Evolutionary conservation across 2,888 invertebrate species (phyloP).

Genomic region (Dichetophora obliterata): DNA sequence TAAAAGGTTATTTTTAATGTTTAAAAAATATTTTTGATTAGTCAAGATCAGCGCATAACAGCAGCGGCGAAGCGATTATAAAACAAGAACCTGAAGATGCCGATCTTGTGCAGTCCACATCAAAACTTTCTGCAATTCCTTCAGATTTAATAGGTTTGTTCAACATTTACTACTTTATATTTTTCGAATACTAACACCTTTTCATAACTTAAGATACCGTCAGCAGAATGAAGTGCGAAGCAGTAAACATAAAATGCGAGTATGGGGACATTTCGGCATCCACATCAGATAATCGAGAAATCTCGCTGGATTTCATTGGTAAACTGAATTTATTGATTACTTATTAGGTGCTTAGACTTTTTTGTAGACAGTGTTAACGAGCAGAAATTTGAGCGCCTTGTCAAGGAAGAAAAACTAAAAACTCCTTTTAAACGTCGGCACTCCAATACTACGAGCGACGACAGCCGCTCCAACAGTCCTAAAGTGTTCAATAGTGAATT

Average conservation of each 20-base stretch:
- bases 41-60: neutral
- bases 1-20: neutral
- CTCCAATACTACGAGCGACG: slow-evolving; percentile 62
- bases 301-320: slow-evolving; percentile 52
- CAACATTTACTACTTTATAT: neutral
- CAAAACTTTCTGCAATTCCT: no score
- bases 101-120: no score
- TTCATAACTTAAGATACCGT: neutral
- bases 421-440: slow-evolving; percentile 68
- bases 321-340: neutral
- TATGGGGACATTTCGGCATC: neutral
- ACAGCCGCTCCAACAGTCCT: slow-evolving; percentile 64
- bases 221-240: neutral
- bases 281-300: slow-evolving; percentile 54
- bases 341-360: neutral
- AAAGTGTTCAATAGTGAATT: slow-evolving; percentile 50
- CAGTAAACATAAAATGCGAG: neutral
- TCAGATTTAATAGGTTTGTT: no score
- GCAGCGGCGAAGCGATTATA: neutral
- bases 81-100: neutral
- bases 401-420: slow-evolving; percentile 68
- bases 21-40: neutral
- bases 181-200: no score
- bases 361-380: slow-evolving; percentile 66
- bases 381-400: slow-evolving; percentile 65